These are phyloP conservation scores for Diphyllodes magnificus DNA, from an alignment of 2,113 vertebrate genomes.

Conservation along the genomic window DNA sequence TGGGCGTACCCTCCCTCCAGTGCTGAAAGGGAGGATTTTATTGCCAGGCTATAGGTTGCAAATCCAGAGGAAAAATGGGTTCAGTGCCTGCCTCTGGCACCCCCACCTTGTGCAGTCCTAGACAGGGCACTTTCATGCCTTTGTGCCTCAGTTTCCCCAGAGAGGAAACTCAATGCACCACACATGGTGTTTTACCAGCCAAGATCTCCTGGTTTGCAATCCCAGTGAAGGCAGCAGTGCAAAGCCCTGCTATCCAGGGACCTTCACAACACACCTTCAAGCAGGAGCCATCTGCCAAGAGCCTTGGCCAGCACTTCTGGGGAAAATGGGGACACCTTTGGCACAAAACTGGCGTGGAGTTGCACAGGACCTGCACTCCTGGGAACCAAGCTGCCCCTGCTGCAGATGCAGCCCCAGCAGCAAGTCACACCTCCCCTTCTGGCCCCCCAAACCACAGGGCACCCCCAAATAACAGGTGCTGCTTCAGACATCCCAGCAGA, in stretches of 20 bases:
- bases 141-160: not conserved
- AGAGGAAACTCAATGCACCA: not conserved
- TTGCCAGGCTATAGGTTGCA: not conserved
- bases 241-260: not conserved
- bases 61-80: not conserved
- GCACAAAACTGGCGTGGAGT: not conserved
- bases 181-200: accelerated
- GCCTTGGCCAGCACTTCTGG: not conserved
- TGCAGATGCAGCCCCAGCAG: not conserved
- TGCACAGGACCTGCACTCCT: not conserved
- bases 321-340: not conserved
- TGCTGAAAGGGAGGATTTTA: not conserved
- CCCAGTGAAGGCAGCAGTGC: not conserved
- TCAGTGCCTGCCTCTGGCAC: not conserved
- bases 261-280: not conserved
- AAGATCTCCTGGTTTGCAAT: not conserved
- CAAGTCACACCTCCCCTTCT: not conserved
- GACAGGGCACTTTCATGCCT: not conserved
- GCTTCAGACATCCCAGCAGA: not conserved
- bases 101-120: not conserved
- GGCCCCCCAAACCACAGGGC: not conserved
- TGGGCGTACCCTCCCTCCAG: not conserved
- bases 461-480: not conserved
- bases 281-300: not conserved
- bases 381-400: not conserved